Base-by-base conservation (phyloP, 2,113 vertebrate genomes). In the Cygnus atratus region DNA sequence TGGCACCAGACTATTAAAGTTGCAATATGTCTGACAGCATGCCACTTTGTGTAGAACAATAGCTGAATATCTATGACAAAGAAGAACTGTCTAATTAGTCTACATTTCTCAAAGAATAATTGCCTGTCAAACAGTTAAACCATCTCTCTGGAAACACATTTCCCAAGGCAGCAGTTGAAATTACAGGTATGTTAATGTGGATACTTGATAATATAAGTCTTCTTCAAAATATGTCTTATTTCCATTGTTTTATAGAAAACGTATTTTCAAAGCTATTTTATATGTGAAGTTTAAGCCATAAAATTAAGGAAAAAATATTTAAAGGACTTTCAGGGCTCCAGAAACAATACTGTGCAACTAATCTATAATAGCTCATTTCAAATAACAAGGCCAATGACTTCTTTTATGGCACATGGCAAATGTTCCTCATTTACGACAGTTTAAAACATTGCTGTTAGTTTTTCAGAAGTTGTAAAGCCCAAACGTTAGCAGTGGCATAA, bases 1-100 rank as follows among this genome's bases (percentile, higher is more conserved):
- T 80, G 68, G 57, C 81, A 74, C 22, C 31, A 67, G 67, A 72
- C n/a, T 74, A 63, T 81, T 92, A 92, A 91, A 1, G 2, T 48
- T 39, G 37, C 82, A 93, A 29, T 73, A 73, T 67, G 37, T 70
- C 71, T 93, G 81, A 84, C 76, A 94, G 54, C 16, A 29, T 83
- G 62, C 54, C 52, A 74, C 52, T 91, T 59, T 54, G 37, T 85
- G 90, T 39, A 95, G 90, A 97, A 93, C 43, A 94, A 88, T 44
- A 75, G 55, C 65, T 92, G 37, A 84, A n/a, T 75, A 95, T 58
- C 57, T 86, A 31, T 96, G 83, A 95, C 72, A 93, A 90, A 91
- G 75, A 96, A 95, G 76, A 96, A 92, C 58, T 87, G 67, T 84
- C 86, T 93, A 96, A 97, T 97, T 97, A 96, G 62, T 87, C 74